These are phyloP conservation scores for Eulemur mongoz DNA, from an alignment of 2,797 vertebrate species.

Conservation along the genomic window DNA sequence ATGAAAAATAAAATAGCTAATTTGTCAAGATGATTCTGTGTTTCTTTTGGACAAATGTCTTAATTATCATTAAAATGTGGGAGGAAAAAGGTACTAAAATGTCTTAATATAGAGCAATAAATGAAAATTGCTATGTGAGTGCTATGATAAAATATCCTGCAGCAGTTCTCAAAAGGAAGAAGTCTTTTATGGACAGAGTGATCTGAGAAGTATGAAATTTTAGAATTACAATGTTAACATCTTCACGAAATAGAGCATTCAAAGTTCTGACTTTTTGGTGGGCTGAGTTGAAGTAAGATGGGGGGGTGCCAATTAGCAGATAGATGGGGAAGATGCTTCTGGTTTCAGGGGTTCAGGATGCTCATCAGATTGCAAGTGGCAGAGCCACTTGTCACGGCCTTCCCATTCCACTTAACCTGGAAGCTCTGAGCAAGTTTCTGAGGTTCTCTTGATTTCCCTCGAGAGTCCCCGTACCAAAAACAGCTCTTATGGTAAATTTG, in stretches of 20 bases:
- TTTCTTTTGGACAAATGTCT: neutral
- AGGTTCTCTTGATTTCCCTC: slow-evolving; percentile 59
- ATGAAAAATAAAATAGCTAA: slow-evolving; percentile 23
- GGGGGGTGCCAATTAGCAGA: neutral
- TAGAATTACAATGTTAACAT: neutral
- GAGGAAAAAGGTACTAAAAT: neutral
- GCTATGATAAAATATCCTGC: neutral
- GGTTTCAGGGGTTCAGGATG: neutral
- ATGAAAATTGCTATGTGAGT: neutral
- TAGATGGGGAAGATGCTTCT: neutral
- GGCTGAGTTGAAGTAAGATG: neutral
- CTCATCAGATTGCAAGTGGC: slow-evolving; percentile 25
- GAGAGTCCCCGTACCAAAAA: slow-evolving; percentile 40
- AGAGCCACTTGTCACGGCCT: neutral
- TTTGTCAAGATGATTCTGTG: neutral
- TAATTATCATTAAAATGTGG: neutral
- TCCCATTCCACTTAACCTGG: slow-evolving; percentile 42
- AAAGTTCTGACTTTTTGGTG: neutral
- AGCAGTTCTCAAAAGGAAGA: neutral
- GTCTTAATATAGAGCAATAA: neutral
- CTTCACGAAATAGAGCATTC: neutral
- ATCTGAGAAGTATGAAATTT: neutral
- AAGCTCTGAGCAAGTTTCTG: slow-evolving; percentile 54
- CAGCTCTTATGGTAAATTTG: slow-evolving; percentile 53
- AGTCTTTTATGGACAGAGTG: neutral